Percentiles rank a stretch among this genome's conserved stretches.
Conservation (phyloP, 92 coral and sea anemone species). For the Siderastrea siderea region DNA sequence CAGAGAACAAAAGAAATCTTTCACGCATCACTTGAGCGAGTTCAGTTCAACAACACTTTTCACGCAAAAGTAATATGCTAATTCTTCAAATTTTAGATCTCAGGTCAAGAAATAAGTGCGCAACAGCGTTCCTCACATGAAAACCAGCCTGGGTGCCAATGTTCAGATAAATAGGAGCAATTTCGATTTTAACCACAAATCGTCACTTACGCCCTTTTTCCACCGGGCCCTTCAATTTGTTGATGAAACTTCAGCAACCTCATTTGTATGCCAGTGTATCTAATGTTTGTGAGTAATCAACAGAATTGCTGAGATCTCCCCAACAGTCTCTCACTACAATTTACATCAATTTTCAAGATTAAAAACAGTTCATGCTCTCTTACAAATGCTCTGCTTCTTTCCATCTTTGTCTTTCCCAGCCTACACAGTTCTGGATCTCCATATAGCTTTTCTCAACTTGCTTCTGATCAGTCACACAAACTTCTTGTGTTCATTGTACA, state of each 20-base stretch:
- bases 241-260: neutral
- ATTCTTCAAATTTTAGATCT: too few relatives aligned
- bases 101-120: neutral
- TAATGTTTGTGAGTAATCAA: neutral
- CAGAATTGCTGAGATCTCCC: neutral
- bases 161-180: neutral
- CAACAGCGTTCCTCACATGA: too few relatives aligned
- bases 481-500: neutral
- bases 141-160: too few relatives aligned
- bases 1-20: too few relatives aligned
- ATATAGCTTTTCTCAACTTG: neutral
- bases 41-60: too few relatives aligned
- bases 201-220: too few relatives aligned
- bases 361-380: conserved; percentile 24
- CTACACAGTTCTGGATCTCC: neutral
- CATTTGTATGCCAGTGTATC: neutral
- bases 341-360: conserved; percentile 9
- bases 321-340: neutral
- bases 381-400: neutral
- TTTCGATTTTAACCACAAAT: neutral
- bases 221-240: too few relatives aligned
- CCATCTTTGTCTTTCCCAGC: neutral
- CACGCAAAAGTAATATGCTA: too few relatives aligned
- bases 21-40: too few relatives aligned
- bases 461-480: neutral